phyloP scores from a whole-genome alignment of 2,888 invertebrate species.

The Capitulum mitella region DNA sequence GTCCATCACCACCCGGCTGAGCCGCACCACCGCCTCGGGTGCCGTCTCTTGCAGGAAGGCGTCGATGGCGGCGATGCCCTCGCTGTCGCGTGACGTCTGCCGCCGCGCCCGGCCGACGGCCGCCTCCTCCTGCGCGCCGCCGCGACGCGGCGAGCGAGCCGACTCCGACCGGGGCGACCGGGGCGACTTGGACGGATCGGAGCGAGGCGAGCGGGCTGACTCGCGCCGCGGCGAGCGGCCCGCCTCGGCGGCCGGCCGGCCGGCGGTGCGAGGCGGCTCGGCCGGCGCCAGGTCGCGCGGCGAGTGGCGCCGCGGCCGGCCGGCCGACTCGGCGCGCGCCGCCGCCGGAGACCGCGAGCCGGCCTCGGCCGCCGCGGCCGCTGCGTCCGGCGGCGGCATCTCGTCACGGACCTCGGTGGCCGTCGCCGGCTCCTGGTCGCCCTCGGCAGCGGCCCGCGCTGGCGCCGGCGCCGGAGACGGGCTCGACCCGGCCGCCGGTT shows the following conservation, averaged over 20 bases:
- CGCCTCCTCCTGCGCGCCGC: neutral
- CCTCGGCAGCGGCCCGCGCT: too few species aligned
- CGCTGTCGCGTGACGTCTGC: constrained; percentile 6
- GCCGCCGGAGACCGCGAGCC: too few species aligned
- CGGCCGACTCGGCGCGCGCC: too few species aligned
- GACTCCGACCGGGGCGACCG: neutral
- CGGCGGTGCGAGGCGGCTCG: neutral
- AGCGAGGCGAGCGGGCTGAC: neutral
- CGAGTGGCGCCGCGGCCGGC: neutral
- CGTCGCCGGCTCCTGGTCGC: too few species aligned
- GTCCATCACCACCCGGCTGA: neutral
- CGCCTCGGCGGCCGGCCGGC: neutral
- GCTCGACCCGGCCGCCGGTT: too few species aligned
- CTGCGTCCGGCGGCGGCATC: neutral
- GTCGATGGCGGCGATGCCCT: constrained; percentile 21
- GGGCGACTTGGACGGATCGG: neutral
- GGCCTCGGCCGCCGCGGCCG: neutral
- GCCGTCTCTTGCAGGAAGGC: constrained; percentile 11
- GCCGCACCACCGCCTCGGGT: neutral
- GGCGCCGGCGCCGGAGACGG: too few species aligned
- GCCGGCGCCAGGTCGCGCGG: neutral
- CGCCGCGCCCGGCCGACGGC: neutral
- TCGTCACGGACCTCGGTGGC: too few species aligned
- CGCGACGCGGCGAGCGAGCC: neutral
- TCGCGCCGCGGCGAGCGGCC: constrained; percentile 6